Percentiles rank a stretch among this genome's conserved stretches.
These are phyloP conservation scores for Equus quagga DNA, from an alignment of 2,113 vertebrate species.

Conservation along the genomic window DNA sequence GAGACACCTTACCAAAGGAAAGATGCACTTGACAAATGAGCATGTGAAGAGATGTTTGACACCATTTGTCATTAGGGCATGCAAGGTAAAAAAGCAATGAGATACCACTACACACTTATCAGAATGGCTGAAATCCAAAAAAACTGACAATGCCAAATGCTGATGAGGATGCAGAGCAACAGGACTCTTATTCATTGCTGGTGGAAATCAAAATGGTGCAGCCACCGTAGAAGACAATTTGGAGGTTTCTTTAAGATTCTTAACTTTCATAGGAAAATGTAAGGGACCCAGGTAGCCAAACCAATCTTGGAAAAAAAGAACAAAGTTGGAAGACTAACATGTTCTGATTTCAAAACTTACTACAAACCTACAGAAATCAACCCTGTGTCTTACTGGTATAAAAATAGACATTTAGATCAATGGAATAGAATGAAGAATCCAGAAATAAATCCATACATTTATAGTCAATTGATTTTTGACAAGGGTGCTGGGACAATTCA, in stretches of 20 bases:
- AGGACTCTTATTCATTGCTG: not conserved
- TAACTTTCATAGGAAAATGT: not conserved
- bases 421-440: not conserved
- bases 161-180: not conserved
- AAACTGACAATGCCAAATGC: not conserved
- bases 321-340: not conserved
- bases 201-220: not conserved
- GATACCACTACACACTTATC: not conserved
- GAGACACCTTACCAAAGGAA: not conserved
- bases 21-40: not conserved
- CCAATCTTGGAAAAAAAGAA: not conserved
- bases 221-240: not conserved
- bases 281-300: not conserved
- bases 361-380: not conserved
- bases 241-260: not conserved
- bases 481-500: not conserved
- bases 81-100: not conserved
- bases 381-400: not conserved
- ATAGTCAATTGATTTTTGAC: not conserved
- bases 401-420: not conserved
- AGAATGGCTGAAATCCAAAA: not conserved
- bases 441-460: not conserved
- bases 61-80: not conserved
- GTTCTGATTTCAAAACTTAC: not conserved
- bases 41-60: not conserved